Evolutionary conservation across 2,888 invertebrate genomes (phyloP).

Genomic region (Xylota segnis): DNA sequence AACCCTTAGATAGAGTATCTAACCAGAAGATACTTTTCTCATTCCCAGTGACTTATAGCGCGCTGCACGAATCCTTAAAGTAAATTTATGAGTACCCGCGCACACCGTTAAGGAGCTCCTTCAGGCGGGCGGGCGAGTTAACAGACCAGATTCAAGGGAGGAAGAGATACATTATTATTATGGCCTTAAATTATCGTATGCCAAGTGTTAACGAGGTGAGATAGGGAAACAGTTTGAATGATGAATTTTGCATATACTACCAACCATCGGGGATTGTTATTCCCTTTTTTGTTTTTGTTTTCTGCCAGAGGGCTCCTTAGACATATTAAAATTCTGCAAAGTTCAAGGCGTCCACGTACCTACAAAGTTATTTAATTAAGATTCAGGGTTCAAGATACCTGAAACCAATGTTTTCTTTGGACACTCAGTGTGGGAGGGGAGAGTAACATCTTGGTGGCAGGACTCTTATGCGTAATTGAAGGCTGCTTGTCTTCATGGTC

Average conservation of each 20-base stretch:
- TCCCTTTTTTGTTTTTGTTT: not conserved
- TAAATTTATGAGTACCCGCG: not conserved
- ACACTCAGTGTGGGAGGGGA: not conserved
- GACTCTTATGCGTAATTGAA: not conserved
- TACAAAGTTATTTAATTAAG: slow-evolving; percentile 23
- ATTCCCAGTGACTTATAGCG: slow-evolving; percentile 1
- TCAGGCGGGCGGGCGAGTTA: not conserved
- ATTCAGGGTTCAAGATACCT: slow-evolving; percentile 12
- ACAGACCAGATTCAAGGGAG: not conserved
- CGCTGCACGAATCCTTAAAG: not conserved
- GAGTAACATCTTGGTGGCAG: slow-evolving; percentile 10
- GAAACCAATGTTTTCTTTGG: not conserved
- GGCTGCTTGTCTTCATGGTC: not conserved
- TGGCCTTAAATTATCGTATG: slow-evolving; percentile 34
- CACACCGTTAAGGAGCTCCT: not conserved
- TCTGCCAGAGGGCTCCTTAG: not conserved
- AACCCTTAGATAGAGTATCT: not conserved
- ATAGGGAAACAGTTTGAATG: slow-evolving; percentile 12
- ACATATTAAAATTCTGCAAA: not conserved
- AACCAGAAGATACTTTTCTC: slow-evolving; percentile 6
- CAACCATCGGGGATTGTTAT: not conserved
- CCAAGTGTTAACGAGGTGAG: slow-evolving; percentile 36
- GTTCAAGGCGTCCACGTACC: not conserved
- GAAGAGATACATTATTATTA: slow-evolving; percentile 1
- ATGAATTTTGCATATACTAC: not conserved